Base-by-base conservation (phyloP, 2,113 vertebrate species). In the Anguilla rostrata region DNA sequence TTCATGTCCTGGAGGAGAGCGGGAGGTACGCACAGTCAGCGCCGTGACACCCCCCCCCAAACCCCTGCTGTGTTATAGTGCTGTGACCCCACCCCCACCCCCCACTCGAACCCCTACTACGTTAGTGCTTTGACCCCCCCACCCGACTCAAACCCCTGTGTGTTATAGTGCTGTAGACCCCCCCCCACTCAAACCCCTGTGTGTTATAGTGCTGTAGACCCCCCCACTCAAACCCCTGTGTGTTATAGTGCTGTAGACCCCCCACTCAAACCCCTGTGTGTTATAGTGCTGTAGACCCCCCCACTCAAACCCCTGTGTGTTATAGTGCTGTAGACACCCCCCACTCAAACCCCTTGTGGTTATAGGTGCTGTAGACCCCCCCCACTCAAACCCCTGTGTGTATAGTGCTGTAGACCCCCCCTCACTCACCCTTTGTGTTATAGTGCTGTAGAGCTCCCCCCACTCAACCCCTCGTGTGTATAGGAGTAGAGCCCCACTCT, bases 1-100 rank as follows among this genome's bases (percentile, higher is more conserved):
- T 99, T 99, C 98, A 99, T 99, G 93, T 99, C 98, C 98, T 99
- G 91, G 86, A 60, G 49, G 5, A 26, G n/a, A 6, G 16, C 7
- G 49, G 12, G 49, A 14, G 18, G 20, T n/a, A 53, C 0, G 29
- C 26, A 12, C 81, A 82, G 60, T 66, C 60, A 66, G 20, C 7
- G 16, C 56, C 18, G 56, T 60, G 12, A 60, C 43, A 5, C 49
- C 18, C 22, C 22, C 22, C 18, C 60, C 60, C 8, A 26, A 20
- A 66, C 18, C 29, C 29, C 29, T 16, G 5, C 18, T 22, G 60
- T 60, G 56, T 60, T 20, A 66, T 66, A 60, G 56, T 46, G 43
- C 49, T 53, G 12, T 53, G 49, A 53, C 9, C 11, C 49, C 7
- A 0, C 49, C 8, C 20, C 49, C 49, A 53, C 49, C 49, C 49